Base-by-base conservation (phyloP, 2,113 vertebrate species). In the Hucho hucho region DNA sequence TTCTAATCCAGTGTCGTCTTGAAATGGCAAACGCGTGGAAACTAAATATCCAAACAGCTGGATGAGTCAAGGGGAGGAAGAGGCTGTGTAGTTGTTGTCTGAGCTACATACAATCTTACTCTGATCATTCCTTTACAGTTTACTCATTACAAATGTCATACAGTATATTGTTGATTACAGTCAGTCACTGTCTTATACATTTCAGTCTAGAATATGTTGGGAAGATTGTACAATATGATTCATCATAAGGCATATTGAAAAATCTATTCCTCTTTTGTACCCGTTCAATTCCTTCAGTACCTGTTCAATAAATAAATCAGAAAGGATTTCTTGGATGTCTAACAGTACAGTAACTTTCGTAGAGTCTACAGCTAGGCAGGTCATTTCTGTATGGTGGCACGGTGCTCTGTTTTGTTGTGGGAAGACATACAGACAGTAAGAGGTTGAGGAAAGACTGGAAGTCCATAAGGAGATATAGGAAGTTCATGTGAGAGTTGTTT, bases 211-310 rank as follows among this genome's bases (percentile, higher is more conserved):
- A 22, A 61, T 61, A 22, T 61, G 20, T 61, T 22, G n/a, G 58
- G n/a, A 61, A 24, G 6, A 22, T 7, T 3, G 58, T 24, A 61
- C 18, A 61, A 61, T 22, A 24, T 61, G 58, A 22, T 61, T 61
- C 58, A n/a, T 61, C 58, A n/a, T 61, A 61, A 61, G 58, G 58
- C 58, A 61, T 61, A 61, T 61, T 22, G 58, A 61, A 24, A 61
- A 22, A 7, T 61, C 58, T 9, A 22, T 22, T 16, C n/a, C 58
- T 22, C 53, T 61, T 24, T 6, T 24, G 6, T 22, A 61, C n/a
- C 18, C n/a, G 18, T 61, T 24, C 58, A 61, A n/a, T 22, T 16
- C 49, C 16, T 53, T 53, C 49, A 53, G 49, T 4, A 53, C 4
- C 12, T 53, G 49, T 53, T 53, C 49, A 18, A 53, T 53, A 53